Base-by-base conservation (phyloP, 2,888 invertebrate genomes). In the Aspidapion aeneum region DNA sequence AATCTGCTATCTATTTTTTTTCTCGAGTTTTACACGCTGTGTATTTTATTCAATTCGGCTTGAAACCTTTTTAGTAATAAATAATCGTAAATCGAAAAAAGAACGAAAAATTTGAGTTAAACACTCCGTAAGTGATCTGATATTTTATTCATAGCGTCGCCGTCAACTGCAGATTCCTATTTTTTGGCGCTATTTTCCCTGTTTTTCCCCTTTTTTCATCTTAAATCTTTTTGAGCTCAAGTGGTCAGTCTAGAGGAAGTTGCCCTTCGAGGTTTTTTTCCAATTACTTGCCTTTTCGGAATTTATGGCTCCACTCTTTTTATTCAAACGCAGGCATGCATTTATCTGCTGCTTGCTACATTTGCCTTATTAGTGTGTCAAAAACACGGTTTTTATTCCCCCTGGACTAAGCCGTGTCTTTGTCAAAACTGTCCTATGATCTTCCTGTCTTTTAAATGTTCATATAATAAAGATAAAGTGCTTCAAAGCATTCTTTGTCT, bases 251-350 rank as follows among this genome's bases (percentile, higher is more conserved):
- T 66, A 68, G 71, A 70, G 69, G 65, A 64, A 66, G 66, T 69
- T 70, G 69, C 68, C 67, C 68, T 66, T 65, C 63, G 66, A 72
- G 70, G 69, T 69, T 71, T 72, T 72, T 70, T 70, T 71, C 68
- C 69, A 61, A 68, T 71, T 70, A 68, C 71, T 71, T 73, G 71
- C 70, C 70, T 71, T 70, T 68, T 68, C 67, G 69, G 67, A 67
- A 72, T 74, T 75, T 73, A 73, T 73, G 70, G 70, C 57, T 69
- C 68, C 69, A 69, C 73, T 69, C 72, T 72, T 74, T 72, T 72
- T 72, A 74, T 75, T 74, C 72, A 75, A 74, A 74, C 72, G 72
- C 69, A 72, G 70, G 69, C 70, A 71, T 70, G 73, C 73, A 74
- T 72, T 73, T 75, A 71, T 70, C 66, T 68, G 64, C 63, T 63